phyloP scores from a whole-genome alignment of 2,888 invertebrate species.

The Tenthredo mesomela region DNA sequence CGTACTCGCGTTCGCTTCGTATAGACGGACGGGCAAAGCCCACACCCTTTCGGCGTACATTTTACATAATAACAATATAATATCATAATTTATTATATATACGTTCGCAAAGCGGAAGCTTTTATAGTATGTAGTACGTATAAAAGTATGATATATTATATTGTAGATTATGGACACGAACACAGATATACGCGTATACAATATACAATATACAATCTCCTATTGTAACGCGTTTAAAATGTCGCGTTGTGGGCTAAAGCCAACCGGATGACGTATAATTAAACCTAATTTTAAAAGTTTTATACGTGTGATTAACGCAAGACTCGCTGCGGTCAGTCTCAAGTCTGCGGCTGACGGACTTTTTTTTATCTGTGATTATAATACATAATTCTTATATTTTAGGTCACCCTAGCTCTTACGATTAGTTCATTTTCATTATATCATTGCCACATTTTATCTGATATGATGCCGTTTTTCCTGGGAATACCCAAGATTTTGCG shows the following conservation, averaged over 20 bases:
- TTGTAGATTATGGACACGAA: no score
- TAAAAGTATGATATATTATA: background rate
- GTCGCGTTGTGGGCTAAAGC: slow-evolving; percentile 12
- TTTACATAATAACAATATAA: background rate
- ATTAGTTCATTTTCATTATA: background rate
- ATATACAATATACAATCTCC: background rate
- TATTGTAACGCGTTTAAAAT: slow-evolving; percentile 4
- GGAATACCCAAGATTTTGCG: slow-evolving; percentile 7
- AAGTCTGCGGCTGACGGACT: background rate
- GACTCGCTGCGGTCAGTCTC: background rate
- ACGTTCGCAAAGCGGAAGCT: background rate
- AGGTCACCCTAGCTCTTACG: background rate
- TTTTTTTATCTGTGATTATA: background rate
- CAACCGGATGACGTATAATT: slow-evolving; percentile 38
- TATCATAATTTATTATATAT: background rate
- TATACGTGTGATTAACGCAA: slow-evolving; percentile 16
- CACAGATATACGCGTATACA: no score
- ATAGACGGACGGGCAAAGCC: background rate
- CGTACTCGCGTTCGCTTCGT: slow-evolving; percentile 36
- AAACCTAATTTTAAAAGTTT: slow-evolving; percentile 26
- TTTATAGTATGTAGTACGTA: background rate
- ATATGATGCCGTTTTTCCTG: background rate
- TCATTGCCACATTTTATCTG: background rate
- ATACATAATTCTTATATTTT: background rate
- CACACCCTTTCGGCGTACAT: slow-evolving; percentile 22